Conservation (phyloP, 2,113 vertebrate genomes). For the Prietella phreatophila region DNA sequence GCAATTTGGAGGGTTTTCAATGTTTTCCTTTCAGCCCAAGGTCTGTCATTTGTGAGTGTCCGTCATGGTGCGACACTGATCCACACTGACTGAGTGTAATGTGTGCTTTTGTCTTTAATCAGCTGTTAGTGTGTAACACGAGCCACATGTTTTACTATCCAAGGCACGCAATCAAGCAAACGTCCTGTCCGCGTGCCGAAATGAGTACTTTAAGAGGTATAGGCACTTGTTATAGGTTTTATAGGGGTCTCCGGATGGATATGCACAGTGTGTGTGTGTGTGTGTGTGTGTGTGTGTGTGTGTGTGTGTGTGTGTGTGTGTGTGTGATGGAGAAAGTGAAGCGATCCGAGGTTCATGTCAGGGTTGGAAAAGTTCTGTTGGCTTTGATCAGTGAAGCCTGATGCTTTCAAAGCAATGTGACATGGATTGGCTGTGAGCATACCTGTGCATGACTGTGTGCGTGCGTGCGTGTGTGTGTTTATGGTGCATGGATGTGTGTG, state of each 20-base stretch:
- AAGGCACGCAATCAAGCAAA: constrained; percentile 65
- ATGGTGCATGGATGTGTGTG: constrained; percentile 49
- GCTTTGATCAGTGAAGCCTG: constrained; percentile 74
- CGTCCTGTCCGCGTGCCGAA: constrained; percentile 56
- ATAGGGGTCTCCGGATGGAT: constrained; percentile 23
- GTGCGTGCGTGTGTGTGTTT: constrained; percentile 50
- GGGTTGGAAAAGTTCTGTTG: constrained; percentile 58
- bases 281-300: constrained; percentile 9
- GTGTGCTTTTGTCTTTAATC: constrained; percentile 68
- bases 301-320: constrained; percentile 20
- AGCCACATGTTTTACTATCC: constrained; percentile 73
- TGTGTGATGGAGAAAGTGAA: constrained; percentile 30
- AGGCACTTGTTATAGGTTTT: constrained; percentile 63
- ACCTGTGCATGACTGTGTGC: constrained; percentile 52
- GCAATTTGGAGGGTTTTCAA: constrained; percentile 62
- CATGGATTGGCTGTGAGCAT: constrained; percentile 72
- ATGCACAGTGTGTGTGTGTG: constrained; percentile 10
- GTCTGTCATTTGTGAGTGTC: constrained; percentile 60
- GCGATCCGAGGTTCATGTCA: constrained; percentile 66
- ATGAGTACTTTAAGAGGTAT: constrained; percentile 73
- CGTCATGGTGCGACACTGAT: constrained; percentile 68
- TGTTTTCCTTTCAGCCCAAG: constrained; percentile 44
- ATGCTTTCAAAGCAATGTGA: constrained; percentile 69
- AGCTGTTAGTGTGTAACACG: constrained; percentile 70
- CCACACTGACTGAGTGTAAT: constrained; percentile 68